Base-by-base conservation (phyloP, 1,140 invertebrate genomes). In the Sitodiplosis mosellana region DNA sequence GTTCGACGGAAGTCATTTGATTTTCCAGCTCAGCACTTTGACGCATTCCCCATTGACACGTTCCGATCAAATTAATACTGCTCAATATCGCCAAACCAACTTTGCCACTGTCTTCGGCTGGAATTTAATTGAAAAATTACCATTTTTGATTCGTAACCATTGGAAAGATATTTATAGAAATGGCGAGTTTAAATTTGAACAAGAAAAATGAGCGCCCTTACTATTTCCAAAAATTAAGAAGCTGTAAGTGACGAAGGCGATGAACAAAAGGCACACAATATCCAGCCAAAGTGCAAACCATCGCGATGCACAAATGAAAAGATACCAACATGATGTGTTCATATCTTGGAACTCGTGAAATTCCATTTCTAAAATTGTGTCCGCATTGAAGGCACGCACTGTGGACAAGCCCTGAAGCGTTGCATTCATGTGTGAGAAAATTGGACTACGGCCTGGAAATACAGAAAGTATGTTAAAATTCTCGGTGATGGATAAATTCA, bases 1-100 rank as follows among this genome's bases (percentile, higher is more conserved):
- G 68, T 61, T 92, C 87, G 1, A 91, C 84, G n/a, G 83, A 86
- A 11, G 85, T 89, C 86, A 91, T 90, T 61, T 87, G 78, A 53
- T 82, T 87, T 55, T 84, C 80, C n/a, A 83, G 66, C 55, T 86
- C 81, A 0, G 87, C 81, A 22, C 81, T 84, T 58, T 92, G 87
- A 44, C 86, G 67, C 55, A 76, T 83, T 4, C 83, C 85, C 75
- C 83, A 88, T 62, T 90, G 87, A 49, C 89, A 80, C 74, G 86
- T 80, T n/a, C 85, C 83, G 17, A 83, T 83, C 34, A 92, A 60
- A 7, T 78, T 76, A 49, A 92, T 77, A 18, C 81, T 80, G 54
- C 87, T 86, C 1, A 82, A 83, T 38, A 92, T 76, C 1, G 83
- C 83, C 37, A 93, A 56, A 11, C 87, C 87, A 6, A 90, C 83